These are phyloP conservation scores for Cryptotis parvus DNA, from an alignment of 2,113 vertebrate genomes.

Conservation along the genomic window DNA sequence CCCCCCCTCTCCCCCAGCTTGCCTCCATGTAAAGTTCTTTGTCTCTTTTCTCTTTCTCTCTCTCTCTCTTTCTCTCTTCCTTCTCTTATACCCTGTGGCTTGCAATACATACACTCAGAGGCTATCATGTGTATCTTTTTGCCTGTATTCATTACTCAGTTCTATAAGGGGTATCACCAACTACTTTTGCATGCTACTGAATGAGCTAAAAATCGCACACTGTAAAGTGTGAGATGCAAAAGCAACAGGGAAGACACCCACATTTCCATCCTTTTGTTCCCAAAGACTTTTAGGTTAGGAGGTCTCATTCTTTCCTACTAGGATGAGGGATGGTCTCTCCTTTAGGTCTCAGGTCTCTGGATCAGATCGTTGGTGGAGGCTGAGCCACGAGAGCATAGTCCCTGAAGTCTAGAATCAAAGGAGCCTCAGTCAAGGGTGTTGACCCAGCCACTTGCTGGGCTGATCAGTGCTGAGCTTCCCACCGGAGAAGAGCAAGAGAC, in stretches of 20 bases:
- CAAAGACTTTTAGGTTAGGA: slow-evolving; percentile 45
- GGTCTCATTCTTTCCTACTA: slow-evolving; percentile 28
- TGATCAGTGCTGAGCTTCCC: not conserved
- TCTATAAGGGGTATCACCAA: not conserved
- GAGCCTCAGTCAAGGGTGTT: slow-evolving; percentile 1
- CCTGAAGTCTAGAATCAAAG: slow-evolving; percentile 61
- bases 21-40: too few relatives aligned
- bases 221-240: not conserved
- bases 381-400: slow-evolving; percentile 17
- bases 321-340: slow-evolving; percentile 4
- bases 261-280: slow-evolving; percentile 15
- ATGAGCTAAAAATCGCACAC: not conserved
- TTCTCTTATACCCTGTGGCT: too few relatives aligned
- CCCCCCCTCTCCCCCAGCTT: too few relatives aligned
- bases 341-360: slow-evolving; percentile 31
- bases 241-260: not conserved
- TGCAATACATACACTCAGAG: too few relatives aligned
- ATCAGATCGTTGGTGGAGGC: slow-evolving; percentile 25
- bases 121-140: too few relatives aligned
- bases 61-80: too few relatives aligned
- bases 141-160: too few relatives aligned
- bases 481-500: not conserved
- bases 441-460: not conserved
- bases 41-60: too few relatives aligned
- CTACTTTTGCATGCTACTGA: not conserved